Evolutionary conservation across 1,140 invertebrate species (phyloP), one percentile per base, ranked within the genome.

Genomic region (Nomia melanderi): DNA sequence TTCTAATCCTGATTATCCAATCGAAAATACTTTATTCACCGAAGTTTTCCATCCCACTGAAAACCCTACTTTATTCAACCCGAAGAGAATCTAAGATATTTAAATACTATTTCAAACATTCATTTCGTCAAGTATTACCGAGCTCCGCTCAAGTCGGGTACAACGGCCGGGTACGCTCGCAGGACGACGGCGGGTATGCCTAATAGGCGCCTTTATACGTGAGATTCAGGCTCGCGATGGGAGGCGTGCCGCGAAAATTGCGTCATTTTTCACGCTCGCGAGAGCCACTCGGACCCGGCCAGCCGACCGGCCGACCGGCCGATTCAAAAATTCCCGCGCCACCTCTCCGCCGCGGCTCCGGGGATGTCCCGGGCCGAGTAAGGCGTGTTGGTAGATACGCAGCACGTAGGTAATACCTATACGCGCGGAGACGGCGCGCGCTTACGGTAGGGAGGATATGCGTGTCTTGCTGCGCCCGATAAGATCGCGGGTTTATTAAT

Each of bases 401-500:
- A n/a, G n/a, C n/a, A n/a, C n/a, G n/a, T n/a, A n/a, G n/a, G n/a
- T n/a, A n/a, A n/a, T n/a, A n/a, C n/a, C n/a, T n/a, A n/a, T n/a
- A n/a, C n/a, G n/a, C n/a, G n/a, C n/a, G n/a, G 44, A 31, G 50
- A 39, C 31, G 44, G 27, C 23, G 41, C 72, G 27, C 14, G 50
- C 67, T 14, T 71, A 62, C 62, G 44, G 76, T 57, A 76, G 67
- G 53, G 44, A 77, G 63, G 39, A 70, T n/a, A 44, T 60, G 78
- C 75, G 85, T 78, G 74, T 82, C 85, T 87, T 78, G 82, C 66
- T 77, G 69, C 29, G 73, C 59, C 44, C 74, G 86, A 87, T 87
- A 87, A 84, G 85, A 84, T 86, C 82, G 74, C 63, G 57, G 67
- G 80, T 79, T 86, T 87, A 86, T 82, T 87, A 87, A 87, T 86